Conservation (phyloP, 2,888 invertebrate genomes). For the Tinea semifulvella region DNA sequence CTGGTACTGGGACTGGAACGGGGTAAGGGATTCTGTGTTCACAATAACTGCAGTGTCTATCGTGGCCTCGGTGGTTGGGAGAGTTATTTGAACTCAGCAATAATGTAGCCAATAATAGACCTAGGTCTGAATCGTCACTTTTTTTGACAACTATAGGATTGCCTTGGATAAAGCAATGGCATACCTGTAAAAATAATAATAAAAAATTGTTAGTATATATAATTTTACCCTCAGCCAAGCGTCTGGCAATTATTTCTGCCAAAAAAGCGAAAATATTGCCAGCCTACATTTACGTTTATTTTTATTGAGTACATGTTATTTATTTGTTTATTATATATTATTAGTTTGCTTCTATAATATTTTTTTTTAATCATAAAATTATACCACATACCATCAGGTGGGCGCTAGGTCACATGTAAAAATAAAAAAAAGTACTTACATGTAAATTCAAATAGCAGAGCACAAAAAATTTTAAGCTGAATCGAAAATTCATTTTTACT, state of each 20-base stretch:
- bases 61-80: neutral
- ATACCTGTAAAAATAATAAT: neutral
- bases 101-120: neutral
- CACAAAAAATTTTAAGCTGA: neutral
- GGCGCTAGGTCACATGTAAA: no score
- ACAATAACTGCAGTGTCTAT: neutral
- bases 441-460: neutral
- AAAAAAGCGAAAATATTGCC: no score
- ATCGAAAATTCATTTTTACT: neutral
- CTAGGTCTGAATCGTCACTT: neutral
- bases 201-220: no score
- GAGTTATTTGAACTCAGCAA: neutral
- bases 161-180: neutral
- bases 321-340: no score
- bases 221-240: no score
- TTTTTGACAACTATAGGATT: neutral
- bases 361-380: no score
- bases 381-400: no score
- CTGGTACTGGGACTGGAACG: neutral
- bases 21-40: neutral
- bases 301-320: no score
- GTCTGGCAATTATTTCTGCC: no score
- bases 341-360: no score
- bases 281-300: no score
- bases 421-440: no score